phyloP scores from a whole-genome alignment of 1,140 invertebrate species.

The Formica exsecta region DNA sequence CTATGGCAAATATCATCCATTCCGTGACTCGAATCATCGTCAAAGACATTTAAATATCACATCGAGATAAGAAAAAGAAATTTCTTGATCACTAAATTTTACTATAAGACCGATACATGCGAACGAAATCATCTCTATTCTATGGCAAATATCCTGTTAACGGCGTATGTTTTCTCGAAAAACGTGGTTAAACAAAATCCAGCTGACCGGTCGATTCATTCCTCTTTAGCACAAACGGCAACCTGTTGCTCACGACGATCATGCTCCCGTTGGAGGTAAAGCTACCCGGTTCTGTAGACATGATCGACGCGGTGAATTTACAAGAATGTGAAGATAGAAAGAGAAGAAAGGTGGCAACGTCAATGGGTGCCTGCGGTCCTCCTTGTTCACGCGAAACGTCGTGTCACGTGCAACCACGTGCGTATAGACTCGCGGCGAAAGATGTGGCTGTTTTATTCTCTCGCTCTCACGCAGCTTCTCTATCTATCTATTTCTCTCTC shows the following conservation, averaged over 20 bases:
- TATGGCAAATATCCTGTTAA: too few species aligned
- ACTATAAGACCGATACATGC: too few species aligned
- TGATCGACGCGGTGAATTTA: conserved; percentile 61
- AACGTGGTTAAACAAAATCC: conserved; percentile 77
- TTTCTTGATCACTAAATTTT: too few species aligned
- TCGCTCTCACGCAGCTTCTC: neutral
- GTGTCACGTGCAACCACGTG: conserved; percentile 63
- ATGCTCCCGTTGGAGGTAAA: conserved; percentile 89
- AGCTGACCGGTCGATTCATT: conserved; percentile 90
- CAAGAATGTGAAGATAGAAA: neutral
- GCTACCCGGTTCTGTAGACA: conserved; percentile 82
- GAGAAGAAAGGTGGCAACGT: conserved; percentile 19
- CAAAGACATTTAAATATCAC: neutral
- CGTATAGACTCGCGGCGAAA: conserved; percentile 35
- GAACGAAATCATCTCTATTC: too few species aligned
- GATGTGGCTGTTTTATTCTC: conserved; percentile 22
- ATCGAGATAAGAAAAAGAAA: too few species aligned
- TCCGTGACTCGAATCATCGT: neutral
- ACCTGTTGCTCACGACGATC: conserved; percentile 96
- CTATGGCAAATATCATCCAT: neutral
- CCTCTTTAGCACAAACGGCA: conserved; percentile 94
- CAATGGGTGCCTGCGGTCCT: conserved; percentile 25
- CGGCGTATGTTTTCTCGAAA: neutral
- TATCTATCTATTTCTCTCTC: neutral
- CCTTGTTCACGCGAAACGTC: conserved; percentile 14